phyloP scores from a whole-genome alignment of 2,113 vertebrate species.

The Tupaia chinensis region DNA sequence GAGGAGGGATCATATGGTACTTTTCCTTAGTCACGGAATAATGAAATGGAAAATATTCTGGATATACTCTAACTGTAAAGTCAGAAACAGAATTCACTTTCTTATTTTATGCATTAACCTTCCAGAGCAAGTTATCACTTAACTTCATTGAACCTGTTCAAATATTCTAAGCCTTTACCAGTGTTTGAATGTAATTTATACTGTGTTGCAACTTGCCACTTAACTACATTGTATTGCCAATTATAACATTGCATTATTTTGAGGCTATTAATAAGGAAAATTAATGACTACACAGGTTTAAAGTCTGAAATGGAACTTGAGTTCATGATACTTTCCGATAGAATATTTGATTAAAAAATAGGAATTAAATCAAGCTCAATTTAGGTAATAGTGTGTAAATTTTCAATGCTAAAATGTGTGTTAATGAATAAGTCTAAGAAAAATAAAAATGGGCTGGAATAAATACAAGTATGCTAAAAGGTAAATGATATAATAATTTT shows the following conservation, averaged over 20 bases:
- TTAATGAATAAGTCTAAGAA: not conserved
- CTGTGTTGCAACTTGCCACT: not conserved
- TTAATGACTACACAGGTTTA: not conserved
- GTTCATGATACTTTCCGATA: not conserved
- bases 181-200: not conserved
- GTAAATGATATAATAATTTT: not conserved
- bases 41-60: not conserved
- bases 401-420: not conserved
- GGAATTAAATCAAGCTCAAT: constrained; percentile 37
- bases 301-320: constrained; percentile 14
- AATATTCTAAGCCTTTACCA: not conserved
- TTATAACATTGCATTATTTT: not conserved
- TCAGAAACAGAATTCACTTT: not conserved
- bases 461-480: not conserved
- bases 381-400: not conserved
- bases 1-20: not conserved
- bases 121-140: not conserved
- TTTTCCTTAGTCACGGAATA: not conserved
- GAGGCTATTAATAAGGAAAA: constrained; percentile 13
- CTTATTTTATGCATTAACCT: not conserved
- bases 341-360: not conserved
- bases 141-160: constrained; percentile 2
- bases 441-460: not conserved
- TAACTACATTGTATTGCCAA: not conserved
- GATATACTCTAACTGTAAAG: not conserved